phyloP scores from a whole-genome alignment of 2,888 invertebrate genomes.

The Microctonus aethiopoides region DNA sequence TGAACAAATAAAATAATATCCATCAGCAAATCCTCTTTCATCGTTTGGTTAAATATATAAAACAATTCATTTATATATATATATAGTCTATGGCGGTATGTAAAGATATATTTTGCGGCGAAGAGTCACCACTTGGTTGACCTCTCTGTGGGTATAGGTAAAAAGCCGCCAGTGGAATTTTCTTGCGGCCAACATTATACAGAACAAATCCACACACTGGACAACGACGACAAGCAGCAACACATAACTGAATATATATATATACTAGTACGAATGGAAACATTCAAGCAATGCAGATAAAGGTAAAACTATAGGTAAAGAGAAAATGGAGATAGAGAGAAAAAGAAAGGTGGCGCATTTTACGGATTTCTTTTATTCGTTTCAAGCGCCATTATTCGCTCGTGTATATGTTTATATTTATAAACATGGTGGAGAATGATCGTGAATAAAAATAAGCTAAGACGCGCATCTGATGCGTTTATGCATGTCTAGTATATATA shows the following conservation, averaged over 20 bases:
- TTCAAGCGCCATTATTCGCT: not conserved
- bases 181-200: conserved; percentile 26
- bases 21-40: no score
- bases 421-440: no score
- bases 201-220: conserved; percentile 33
- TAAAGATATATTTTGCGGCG: not conserved
- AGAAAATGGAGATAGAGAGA: not conserved
- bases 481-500: no score
- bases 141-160: not conserved
- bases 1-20: no score
- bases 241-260: no score
- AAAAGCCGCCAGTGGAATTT: conserved; percentile 25
- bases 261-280: conserved; percentile 36
- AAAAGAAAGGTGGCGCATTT: conserved; percentile 35
- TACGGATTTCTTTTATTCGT: not conserved
- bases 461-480: no score
- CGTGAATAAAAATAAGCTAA: no score
- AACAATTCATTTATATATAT: no score
- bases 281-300: conserved; percentile 54
- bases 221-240: conserved; percentile 3
- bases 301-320: conserved; percentile 44
- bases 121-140: not conserved
- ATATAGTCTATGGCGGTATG: not conserved
- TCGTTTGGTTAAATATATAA: no score
- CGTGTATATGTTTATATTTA: no score